phyloP scores from a whole-genome alignment of 2,797 vertebrate species.

The Falco columbarius region DNA sequence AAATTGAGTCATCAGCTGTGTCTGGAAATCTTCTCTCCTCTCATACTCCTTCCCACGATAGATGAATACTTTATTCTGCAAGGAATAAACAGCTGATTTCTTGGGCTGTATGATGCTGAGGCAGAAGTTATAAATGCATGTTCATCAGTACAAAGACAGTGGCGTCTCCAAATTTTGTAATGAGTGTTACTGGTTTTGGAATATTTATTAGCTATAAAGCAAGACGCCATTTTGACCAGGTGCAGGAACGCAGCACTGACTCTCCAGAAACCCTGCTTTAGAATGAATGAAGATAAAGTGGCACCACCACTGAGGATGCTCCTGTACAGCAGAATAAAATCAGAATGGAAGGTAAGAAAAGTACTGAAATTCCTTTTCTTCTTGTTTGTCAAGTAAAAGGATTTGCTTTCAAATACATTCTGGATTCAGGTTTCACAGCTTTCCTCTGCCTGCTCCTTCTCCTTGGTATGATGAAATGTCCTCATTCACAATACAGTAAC shows the following conservation, averaged over 20 bases:
- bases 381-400: neutral
- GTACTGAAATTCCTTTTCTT: neutral
- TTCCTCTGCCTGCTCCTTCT: neutral
- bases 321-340: neutral
- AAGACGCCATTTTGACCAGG: neutral
- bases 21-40: constrained; percentile 95
- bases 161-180: neutral
- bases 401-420: neutral
- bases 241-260: neutral
- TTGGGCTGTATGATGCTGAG: neutral
- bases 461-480: neutral
- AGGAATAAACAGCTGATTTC: neutral
- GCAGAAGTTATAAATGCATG: neutral
- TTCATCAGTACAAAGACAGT: neutral
- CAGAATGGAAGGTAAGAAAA: neutral
- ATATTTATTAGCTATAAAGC: neutral
- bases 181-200: neutral
- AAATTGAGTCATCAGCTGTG: constrained; percentile 93
- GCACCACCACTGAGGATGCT: neutral
- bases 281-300: neutral
- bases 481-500: neutral
- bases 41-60: constrained; percentile 98
- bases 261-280: neutral
- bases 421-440: neutral
- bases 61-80: constrained; percentile 97